Conservation (phyloP, 2,888 invertebrate species). For the Noctua janthe region DNA sequence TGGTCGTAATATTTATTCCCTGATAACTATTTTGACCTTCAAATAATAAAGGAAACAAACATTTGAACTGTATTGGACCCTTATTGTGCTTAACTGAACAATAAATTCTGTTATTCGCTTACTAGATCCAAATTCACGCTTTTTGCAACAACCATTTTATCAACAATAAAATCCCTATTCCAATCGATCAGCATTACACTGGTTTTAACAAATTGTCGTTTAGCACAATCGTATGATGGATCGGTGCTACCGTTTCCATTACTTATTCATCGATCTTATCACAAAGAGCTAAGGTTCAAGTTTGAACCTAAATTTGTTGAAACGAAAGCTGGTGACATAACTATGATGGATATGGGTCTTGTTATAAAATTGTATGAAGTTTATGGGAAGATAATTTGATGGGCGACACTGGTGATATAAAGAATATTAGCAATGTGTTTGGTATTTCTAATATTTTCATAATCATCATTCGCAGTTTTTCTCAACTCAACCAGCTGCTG, state of each 20-base stretch:
- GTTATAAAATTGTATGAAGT: slow-evolving; percentile 38
- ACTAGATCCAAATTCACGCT: slow-evolving; percentile 30
- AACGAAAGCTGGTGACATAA: slow-evolving; percentile 41
- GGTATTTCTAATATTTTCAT: too few relatives aligned
- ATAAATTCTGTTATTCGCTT: background rate
- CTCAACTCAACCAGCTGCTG: background rate
- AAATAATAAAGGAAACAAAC: background rate
- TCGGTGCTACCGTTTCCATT: slow-evolving; percentile 74
- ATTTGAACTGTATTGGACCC: background rate
- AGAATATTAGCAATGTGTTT: background rate
- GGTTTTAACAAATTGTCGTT: slow-evolving; percentile 72
- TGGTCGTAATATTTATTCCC: background rate
- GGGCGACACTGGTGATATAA: slow-evolving; percentile 39
- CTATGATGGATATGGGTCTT: slow-evolving; percentile 59
- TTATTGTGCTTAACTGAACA: background rate
- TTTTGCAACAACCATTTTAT: background rate
- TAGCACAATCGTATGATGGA: slow-evolving; percentile 73
- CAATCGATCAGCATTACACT: slow-evolving; percentile 75
- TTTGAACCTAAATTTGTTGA: background rate
- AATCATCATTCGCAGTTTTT: too few relatives aligned
- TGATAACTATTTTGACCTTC: background rate
- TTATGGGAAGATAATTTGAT: slow-evolving; percentile 56
- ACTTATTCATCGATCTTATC: slow-evolving; percentile 31
- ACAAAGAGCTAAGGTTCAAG: slow-evolving; percentile 30
- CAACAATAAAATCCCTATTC: slow-evolving; percentile 30